phyloP scores from a whole-genome alignment of 2,113 vertebrate genomes.

The Oncorhynchus tshawytscha region DNA sequence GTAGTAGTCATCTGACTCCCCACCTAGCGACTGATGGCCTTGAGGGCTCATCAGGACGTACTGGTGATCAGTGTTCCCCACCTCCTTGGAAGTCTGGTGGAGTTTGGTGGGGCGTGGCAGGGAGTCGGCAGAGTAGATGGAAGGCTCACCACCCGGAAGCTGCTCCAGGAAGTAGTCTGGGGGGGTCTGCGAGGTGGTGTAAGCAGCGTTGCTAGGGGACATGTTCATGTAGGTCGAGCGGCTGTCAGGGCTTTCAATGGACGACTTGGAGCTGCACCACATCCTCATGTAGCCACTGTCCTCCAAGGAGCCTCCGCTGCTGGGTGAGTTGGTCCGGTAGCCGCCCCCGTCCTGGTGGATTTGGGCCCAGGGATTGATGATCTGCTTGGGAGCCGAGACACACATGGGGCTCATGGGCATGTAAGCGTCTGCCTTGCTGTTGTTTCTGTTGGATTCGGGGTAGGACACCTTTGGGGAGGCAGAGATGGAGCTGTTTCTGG shows the following conservation, averaged over 20 bases:
- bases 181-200: conserved; percentile 59
- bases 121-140: conserved; percentile 72
- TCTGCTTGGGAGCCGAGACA: conserved; percentile 88
- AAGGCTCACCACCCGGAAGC: conserved; percentile 40
- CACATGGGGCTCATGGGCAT: conserved; percentile 91
- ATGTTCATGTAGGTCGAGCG: conserved; percentile 85
- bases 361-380: conserved; percentile 79
- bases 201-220: conserved; percentile 80
- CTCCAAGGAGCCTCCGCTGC: conserved; percentile 81
- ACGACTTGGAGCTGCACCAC: conserved; percentile 83
- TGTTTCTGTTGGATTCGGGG: conserved; percentile 74
- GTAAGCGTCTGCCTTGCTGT: conserved; percentile 76
- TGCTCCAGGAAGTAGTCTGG: conserved; percentile 70
- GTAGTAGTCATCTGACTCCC: conserved; percentile 72
- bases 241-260: conserved; percentile 76
- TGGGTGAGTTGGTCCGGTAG: conserved; percentile 78
- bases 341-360: conserved; percentile 57
- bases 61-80: conserved; percentile 63
- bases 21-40: conserved; percentile 70
- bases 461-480: conserved; percentile 83
- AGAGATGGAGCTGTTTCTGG: conserved; percentile 75
- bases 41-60: conserved; percentile 92
- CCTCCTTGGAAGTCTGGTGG: conserved; percentile 61
- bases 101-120: conserved; percentile 79
- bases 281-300: conserved; percentile 91